Evolutionary conservation across 2,113 vertebrate genomes (phyloP), one percentile per base, ranked within the genome.

Genomic region (Chitala chitala): DNA sequence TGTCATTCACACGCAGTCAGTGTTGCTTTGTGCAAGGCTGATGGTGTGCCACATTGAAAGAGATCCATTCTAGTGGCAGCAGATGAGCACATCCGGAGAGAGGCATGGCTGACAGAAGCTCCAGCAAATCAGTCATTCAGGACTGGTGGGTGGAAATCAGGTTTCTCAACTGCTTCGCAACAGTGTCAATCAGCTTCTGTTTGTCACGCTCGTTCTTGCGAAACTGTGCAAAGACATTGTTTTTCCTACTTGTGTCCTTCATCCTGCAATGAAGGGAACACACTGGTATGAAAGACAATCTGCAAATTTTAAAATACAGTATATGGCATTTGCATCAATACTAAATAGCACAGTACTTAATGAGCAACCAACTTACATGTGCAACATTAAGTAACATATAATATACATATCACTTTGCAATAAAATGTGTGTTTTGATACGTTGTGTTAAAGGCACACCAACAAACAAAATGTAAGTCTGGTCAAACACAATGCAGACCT

Each of bases 171-270:
- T 99, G 97, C 75, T 94, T 98, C 87, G 95, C 91, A 84, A 99
- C 90, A 0, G 95, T 87, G 83, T 99, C 97, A 17, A 99, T 98
- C 77, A 99, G 84, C 76, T 93, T 98, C 92, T 99, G 96, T 70
- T 97, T 89, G 89, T 99, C 97, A n/a, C 95, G 75, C 78, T 99
- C 96, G 0, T 94, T 94, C 76, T 96, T 98, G 81, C 94, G 91
- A 83, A 99, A 98, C 78, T 96, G 95, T 36, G 95, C 93, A 33
- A 99, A 96, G 80, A 98, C 89, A 71, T 92, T 93, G 92, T 94
- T 98, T 84, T 96, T 99, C 72, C 94, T 87, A 85, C 94, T 96
- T 1, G 91, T 92, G 87, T 98, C 97, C 76, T 86, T 93, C 95
- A 98, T 96, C 91, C 97, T 98, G 84, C 0, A 63, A 4, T 36